Conservation (phyloP, 2,888 invertebrate genomes). For the Kuschelorhynchus macadamiae region DNA sequence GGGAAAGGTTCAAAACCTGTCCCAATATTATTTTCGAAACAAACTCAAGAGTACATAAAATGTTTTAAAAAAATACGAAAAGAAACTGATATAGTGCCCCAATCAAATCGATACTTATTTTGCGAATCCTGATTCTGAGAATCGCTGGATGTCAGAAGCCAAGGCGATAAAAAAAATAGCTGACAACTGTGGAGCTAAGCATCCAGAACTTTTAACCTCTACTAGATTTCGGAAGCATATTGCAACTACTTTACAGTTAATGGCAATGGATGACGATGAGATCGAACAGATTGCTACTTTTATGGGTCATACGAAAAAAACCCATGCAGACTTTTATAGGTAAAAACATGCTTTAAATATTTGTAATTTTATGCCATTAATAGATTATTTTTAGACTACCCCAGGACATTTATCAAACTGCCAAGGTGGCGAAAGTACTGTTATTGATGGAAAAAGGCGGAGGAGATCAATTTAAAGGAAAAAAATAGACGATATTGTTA, state of each 20-base stretch:
- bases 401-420: too few species aligned
- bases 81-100: slow-evolving; percentile 45
- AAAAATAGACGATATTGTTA: too few species aligned
- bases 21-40: slow-evolving; percentile 48
- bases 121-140: slow-evolving; percentile 50
- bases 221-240: slow-evolving; percentile 2
- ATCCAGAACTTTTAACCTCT: slow-evolving; percentile 5
- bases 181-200: background rate
- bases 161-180: slow-evolving; percentile 43
- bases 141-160: slow-evolving; percentile 51
- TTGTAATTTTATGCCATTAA: too few species aligned
- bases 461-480: too few species aligned
- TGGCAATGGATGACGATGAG: slow-evolving; percentile 8
- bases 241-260: slow-evolving; percentile 1
- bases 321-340: too few species aligned
- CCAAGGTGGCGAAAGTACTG: too few species aligned
- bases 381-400: too few species aligned
- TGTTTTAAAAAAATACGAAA: slow-evolving; percentile 28
- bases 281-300: too few species aligned
- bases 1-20: slow-evolving; percentile 48
- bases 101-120: slow-evolving; percentile 50
- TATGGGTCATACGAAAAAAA: too few species aligned
- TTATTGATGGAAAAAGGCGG: too few species aligned
- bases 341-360: too few species aligned
- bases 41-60: slow-evolving; percentile 43